Conservation (phyloP, 2,888 invertebrate species). For the Philhelius pedissequus region DNA sequence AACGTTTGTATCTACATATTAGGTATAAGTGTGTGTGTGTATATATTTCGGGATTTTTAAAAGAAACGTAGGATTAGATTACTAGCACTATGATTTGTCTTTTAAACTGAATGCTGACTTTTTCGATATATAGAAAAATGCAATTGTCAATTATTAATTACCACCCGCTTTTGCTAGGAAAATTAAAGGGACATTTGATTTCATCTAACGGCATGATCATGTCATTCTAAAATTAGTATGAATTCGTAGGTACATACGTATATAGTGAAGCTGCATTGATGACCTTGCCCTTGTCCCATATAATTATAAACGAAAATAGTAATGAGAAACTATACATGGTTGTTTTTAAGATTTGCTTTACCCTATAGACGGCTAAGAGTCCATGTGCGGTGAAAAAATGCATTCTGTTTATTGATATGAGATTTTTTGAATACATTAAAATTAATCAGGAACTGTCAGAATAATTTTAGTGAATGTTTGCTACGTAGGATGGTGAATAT, state of each 20-base stretch:
- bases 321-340: not conserved
- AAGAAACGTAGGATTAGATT: not conserved
- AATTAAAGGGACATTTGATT: not conserved
- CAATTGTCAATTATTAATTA: not conserved
- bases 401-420: not conserved
- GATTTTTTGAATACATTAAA: too few relatives aligned
- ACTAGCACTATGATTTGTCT: not conserved
- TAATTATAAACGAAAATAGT: not conserved
- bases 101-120: not conserved
- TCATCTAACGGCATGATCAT: not conserved
- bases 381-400: not conserved
- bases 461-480: too few relatives aligned
- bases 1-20: not conserved
- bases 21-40: not conserved
- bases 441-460: too few relatives aligned
- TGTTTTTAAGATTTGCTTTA: not conserved
- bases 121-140: not conserved
- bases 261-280: not conserved
- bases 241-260: not conserved
- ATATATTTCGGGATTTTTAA: not conserved
- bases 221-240: constrained; percentile 15
- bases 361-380: not conserved
- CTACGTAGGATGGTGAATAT: too few relatives aligned
- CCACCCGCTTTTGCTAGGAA: constrained; percentile 26
- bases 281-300: constrained; percentile 51